phyloP scores from a whole-genome alignment of 2,113 vertebrate genomes.

The Syngnathoides biaculeatus region DNA sequence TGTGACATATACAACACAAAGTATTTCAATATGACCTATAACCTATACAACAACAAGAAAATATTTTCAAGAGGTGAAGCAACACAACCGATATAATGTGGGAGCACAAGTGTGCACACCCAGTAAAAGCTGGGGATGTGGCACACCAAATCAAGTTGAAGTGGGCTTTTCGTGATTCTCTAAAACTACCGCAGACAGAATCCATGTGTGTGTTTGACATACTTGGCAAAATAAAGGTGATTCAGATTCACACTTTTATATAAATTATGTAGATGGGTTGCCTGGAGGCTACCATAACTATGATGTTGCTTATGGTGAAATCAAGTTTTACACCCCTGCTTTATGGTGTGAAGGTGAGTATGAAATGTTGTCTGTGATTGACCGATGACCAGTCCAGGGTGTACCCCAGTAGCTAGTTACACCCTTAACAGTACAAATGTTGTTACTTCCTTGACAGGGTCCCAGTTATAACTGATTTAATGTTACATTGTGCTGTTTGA shows the following conservation, averaged over 20 bases:
- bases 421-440: neutral
- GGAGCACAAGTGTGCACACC: neutral
- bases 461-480: constrained; percentile 1
- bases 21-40: neutral
- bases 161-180: neutral
- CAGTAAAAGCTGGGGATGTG: neutral
- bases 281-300: too few species aligned
- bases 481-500: neutral
- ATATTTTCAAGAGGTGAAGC: neutral
- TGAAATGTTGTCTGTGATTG: too few species aligned
- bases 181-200: too few species aligned
- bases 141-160: neutral
- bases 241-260: too few species aligned
- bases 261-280: neutral
- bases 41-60: neutral
- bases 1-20: neutral
- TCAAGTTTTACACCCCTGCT: too few species aligned
- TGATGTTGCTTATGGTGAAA: too few species aligned
- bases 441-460: too few species aligned
- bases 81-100: neutral
- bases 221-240: too few species aligned
- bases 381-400: neutral
- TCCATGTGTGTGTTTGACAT: too few species aligned
- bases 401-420: neutral
- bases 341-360: too few species aligned